Evolutionary conservation across 2,888 invertebrate species (phyloP).

Genomic region (Dryobotodes eremita): DNA sequence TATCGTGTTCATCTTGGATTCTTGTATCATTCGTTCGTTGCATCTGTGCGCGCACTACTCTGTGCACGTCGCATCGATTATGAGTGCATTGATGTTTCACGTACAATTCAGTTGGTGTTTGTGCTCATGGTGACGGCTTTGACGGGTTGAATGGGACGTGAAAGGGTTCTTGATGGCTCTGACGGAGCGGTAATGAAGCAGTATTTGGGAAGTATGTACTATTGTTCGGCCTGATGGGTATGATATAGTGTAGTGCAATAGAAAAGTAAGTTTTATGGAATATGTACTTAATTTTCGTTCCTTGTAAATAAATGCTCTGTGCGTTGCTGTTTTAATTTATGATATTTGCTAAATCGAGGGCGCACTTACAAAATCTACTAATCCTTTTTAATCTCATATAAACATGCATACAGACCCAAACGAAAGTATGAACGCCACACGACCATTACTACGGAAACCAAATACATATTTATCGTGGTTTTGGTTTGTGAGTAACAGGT

Average conservation of each 20-base stretch:
- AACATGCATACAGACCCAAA: not conserved
- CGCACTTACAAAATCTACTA: not conserved
- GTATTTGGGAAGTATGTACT: not conserved
- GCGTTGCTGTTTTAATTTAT: not conserved
- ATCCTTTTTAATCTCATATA: too few relatives aligned
- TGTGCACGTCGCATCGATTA: constrained; percentile 53
- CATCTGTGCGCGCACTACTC: constrained; percentile 52
- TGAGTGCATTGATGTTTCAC: constrained; percentile 67
- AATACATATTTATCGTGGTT: not conserved
- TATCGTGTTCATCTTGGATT: constrained; percentile 34
- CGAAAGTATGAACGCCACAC: not conserved
- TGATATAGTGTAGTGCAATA: not conserved
- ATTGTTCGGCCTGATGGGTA: not conserved
- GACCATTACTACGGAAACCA: not conserved
- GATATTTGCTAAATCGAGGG: not conserved
- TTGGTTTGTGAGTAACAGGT: not conserved
- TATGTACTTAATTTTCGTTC: too few relatives aligned
- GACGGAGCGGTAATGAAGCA: not conserved
- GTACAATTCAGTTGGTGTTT: constrained; percentile 66
- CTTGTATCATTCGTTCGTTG: constrained; percentile 26
- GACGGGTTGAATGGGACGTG: not conserved
- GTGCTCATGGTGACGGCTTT: constrained; percentile 28
- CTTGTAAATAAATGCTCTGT: too few relatives aligned
- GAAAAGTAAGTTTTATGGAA: not conserved
- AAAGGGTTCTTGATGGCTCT: constrained; percentile 13